Base-by-base conservation (phyloP, 2,797 vertebrate genomes). In the Argentina silus region DNA sequence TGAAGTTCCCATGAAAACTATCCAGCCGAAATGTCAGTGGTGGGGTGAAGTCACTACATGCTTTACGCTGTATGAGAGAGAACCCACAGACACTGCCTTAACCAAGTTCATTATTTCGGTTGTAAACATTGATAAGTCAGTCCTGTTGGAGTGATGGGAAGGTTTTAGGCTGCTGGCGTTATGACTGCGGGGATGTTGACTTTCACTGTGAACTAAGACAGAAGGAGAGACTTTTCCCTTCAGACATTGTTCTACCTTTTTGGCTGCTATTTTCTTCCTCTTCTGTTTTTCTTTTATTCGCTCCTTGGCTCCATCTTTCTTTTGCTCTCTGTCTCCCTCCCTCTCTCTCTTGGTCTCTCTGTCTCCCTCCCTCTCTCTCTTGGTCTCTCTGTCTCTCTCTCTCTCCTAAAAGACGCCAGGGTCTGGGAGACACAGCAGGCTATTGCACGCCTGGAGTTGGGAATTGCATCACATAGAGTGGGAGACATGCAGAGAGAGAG, bases 281-380 rank as follows among this genome's bases (percentile, higher is more conserved):
- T 5, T 56, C 15, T 19, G 27, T 44, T 10, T 15, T 4, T 11
- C 50, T 68, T 9, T 68, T 19, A 53, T 19, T 27, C 47, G 14
- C 21, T 7, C 48, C 27, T 43, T 48, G 43, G 43, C 8, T 45
- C 53, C 11, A 53, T 23, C 43, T 43, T 8, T 15, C 43, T 67
- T 11, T 43, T 21, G 50, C 3, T 61, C 23, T 67, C 48, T 67
- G 3, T 65, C 11, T 67, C 19, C 27, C 73, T 63, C 55, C 69
- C 85, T 81, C 74, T 74, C 77, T 83, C 64, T 76, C 71, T 36
- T 36, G 27, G 27, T 53, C 63, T 19, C 23, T 48, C 72, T 73
- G 2, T 70, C 43, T 59, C 55, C 53, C 23, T 44, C 6, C 50
- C 36, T 61, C 55, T 43, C 12, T 61, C 15, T 50, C 43, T 68